Conservation (phyloP, 2,888 invertebrate genomes). For the Cephus runcator region DNA sequence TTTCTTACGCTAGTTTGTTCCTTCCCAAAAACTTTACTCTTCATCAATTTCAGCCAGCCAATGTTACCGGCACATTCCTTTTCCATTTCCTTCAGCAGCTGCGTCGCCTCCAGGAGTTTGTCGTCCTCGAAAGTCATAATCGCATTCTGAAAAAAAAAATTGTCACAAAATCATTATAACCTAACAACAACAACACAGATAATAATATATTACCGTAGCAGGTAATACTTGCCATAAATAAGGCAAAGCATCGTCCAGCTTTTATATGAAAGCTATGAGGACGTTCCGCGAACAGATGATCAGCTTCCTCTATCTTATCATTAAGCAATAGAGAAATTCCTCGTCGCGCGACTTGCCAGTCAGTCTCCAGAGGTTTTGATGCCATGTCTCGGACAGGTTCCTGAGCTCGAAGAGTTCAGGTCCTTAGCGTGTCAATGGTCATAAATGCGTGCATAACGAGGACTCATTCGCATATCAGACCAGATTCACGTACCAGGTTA, state of each 20-base stretch:
- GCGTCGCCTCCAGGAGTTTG: slow-evolving; percentile 70
- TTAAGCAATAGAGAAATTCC: slow-evolving; percentile 66
- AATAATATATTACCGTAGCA: background rate
- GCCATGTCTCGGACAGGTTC: slow-evolving; percentile 20
- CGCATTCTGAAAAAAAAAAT: slow-evolving; percentile 69
- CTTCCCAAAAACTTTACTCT: slow-evolving; percentile 65
- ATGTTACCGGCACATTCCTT: slow-evolving; percentile 68
- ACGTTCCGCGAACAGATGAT: slow-evolving; percentile 61
- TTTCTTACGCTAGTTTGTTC: slow-evolving; percentile 37
- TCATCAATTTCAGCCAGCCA: slow-evolving; percentile 71
- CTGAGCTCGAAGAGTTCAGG: background rate
- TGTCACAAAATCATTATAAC: background rate
- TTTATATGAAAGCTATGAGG: slow-evolving; percentile 66
- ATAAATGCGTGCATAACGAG: background rate
- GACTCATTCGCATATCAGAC: background rate
- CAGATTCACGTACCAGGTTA: background rate
- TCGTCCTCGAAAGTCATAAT: slow-evolving; percentile 78
- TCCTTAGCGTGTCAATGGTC: background rate
- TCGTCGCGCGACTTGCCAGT: slow-evolving; percentile 63
- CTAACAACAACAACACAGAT: background rate
- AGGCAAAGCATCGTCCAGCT: slow-evolving; percentile 66
- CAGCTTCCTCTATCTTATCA: slow-evolving; percentile 66
- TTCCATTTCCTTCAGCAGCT: slow-evolving; percentile 72
- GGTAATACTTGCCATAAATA: slow-evolving; percentile 64
- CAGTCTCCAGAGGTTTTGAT: slow-evolving; percentile 35